Evolutionary conservation across 1,140 invertebrate genomes (phyloP).

Genomic region (roundworm (Caenorhabditis elegans)): DNA sequence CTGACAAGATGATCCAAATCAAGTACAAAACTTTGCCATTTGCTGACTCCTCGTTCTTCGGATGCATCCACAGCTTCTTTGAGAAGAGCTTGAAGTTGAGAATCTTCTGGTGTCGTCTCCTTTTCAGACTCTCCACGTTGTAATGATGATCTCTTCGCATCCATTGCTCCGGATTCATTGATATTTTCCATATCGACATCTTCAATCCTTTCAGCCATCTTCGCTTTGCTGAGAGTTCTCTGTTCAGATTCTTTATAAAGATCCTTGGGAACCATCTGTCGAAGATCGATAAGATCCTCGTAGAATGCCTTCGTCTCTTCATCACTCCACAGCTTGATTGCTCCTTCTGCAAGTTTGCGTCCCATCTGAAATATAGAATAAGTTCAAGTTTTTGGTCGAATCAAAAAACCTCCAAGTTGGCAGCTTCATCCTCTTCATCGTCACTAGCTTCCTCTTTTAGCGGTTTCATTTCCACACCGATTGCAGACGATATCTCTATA

Average conservation of each 20-base stretch:
- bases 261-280: conserved; percentile 42
- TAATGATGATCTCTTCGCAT: not conserved
- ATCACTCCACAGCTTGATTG: conserved; percentile 42
- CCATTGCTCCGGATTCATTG: not conserved
- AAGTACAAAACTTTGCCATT: conserved; percentile 31
- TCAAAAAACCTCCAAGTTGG: conserved; percentile 33
- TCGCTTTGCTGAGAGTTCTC: conserved; percentile 12
- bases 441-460: conserved; percentile 48
- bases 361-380: conserved; percentile 26
- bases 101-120: not conserved
- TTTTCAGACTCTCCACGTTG: not conserved
- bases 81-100: not conserved
- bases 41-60: not conserved
- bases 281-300: conserved; percentile 41
- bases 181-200: conserved; percentile 39
- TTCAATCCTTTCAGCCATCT: conserved; percentile 35
- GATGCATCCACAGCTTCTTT: not conserved
- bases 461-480: conserved; percentile 21
- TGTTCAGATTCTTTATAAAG: conserved; percentile 41
- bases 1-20: conserved; percentile 44
- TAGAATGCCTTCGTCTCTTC: conserved; percentile 47
- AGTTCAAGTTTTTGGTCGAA: not conserved
- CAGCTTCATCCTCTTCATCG: conserved; percentile 47
- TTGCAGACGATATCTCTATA: not conserved
- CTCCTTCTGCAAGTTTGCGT: conserved; percentile 28